Percentiles rank a stretch among this genome's conserved stretches.
Evolutionary conservation across 2,888 invertebrate genomes (phyloP).

Genomic region (Microdon myrmicae): DNA sequence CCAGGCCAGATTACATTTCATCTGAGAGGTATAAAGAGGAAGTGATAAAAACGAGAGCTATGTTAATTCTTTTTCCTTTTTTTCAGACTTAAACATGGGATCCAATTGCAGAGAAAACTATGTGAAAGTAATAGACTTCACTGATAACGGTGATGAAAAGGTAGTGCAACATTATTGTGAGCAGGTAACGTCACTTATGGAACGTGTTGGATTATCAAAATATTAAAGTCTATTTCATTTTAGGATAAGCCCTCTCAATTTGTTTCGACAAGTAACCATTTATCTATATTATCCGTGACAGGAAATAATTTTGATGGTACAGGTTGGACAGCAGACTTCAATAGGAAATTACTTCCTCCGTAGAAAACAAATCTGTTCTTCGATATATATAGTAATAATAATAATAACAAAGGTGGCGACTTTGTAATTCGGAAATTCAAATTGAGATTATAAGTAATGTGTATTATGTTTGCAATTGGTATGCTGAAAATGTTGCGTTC

Average conservation of each 20-base stretch:
- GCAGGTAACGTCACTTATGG: constrained; percentile 28
- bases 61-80: constrained; percentile 54
- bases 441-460: too few species aligned
- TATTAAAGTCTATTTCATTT: background rate
- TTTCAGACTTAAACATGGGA: constrained; percentile 73
- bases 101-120: constrained; percentile 74
- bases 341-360: too few species aligned
- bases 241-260: constrained; percentile 70
- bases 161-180: constrained; percentile 66
- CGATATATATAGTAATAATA: too few species aligned
- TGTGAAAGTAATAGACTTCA: constrained; percentile 72
- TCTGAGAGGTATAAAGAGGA: background rate
- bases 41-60: constrained; percentile 7
- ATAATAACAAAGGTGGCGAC: too few species aligned
- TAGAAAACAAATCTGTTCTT: too few species aligned
- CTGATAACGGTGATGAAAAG: constrained; percentile 57
- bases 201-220: background rate
- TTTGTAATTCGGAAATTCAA: too few species aligned
- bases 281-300: constrained; percentile 69
- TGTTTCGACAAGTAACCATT: constrained; percentile 67
- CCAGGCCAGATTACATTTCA: constrained; percentile 50
- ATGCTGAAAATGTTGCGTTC: too few species aligned
- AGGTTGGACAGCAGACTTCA: constrained; percentile 70
- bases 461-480: too few species aligned
- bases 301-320: constrained; percentile 76